Evolutionary conservation across 2,113 vertebrate genomes (phyloP).

Genomic region (Tragulus kanchil): DNA sequence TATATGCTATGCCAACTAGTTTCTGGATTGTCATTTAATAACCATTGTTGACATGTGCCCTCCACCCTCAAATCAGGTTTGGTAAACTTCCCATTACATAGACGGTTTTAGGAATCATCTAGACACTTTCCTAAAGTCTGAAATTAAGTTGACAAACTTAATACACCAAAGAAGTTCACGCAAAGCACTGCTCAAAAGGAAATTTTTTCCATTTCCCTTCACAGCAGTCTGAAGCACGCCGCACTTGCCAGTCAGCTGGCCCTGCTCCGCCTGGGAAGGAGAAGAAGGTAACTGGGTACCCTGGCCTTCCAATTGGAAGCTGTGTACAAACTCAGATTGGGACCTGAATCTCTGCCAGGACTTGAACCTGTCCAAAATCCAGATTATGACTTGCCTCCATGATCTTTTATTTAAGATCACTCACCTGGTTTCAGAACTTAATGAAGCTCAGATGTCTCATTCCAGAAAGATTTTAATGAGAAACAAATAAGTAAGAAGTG

Average conservation of each 20-base stretch:
- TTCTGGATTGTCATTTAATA: not conserved
- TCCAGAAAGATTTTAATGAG: not conserved
- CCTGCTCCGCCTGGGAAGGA: rapidly evolving
- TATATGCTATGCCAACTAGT: not conserved
- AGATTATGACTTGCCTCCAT: not conserved
- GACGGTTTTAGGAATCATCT: not conserved
- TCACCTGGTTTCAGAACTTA: not conserved
- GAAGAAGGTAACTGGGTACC: not conserved
- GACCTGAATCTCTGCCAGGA: too few species aligned
- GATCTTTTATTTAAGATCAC: not conserved
- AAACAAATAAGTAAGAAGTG: not conserved
- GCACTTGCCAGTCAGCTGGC: not conserved
- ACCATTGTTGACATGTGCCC: not conserved
- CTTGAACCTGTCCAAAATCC: too few species aligned
- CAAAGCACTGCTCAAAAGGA: not conserved
- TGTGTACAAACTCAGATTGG: too few species aligned
- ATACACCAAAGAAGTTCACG: not conserved
- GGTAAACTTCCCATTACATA: not conserved
- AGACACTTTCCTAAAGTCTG: not conserved
- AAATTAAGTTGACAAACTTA: not conserved
- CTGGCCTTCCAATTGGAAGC: not conserved
- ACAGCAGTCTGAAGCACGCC: not conserved
- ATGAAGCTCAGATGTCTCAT: not conserved
- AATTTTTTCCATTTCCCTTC: not conserved
- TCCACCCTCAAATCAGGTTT: not conserved